Evolutionary conservation across 2,113 vertebrate species (phyloP), one percentile per base, ranked within the genome.

Genomic region (human (Homo sapiens)): DNA sequence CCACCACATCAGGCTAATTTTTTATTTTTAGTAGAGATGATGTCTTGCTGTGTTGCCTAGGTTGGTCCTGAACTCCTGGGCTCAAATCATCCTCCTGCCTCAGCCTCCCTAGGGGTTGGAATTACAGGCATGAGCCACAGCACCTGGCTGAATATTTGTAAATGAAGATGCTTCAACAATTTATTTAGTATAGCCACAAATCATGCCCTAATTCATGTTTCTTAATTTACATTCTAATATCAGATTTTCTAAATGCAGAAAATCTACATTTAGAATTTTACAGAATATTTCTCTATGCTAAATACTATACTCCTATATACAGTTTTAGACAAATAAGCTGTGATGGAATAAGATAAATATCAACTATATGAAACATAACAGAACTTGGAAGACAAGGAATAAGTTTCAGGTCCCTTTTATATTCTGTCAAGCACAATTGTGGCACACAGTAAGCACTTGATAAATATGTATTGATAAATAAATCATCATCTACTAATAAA

Each of bases 211-310:
- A 89, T 78, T 89, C 48, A 94, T 88, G 45, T 89, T 89, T 86
- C 89, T 85, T 87, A 76, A 95, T 55, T 85, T 55, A 93, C 55
- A 88, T 66, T 80, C 55, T 84, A 38, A 6, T 35, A 91, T 61
- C 27, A 80, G n/a, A 50, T 73, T 78, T 96, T 89, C 87, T 35
- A 92, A 64, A 85, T 68, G 80, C 66, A 95, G 79, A 23, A 89
- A 50, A 38, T 40, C 14, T 81, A 3, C 66, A 86, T 81, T 85
- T 80, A 89, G 48, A 72, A 14, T 55, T n/a, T 52, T 90, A 93
- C 59, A 43, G 9, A 75, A 70, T 93, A 95, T 3, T 57, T 40
- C 38, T 90, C 20, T 59, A 43, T 38, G 45, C 38, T 94, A 75
- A 80, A 72, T 70, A 52, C 50, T 70, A 48, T 59, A 76, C 22